Evolutionary conservation across 1,140 invertebrate genomes (phyloP), one percentile per base, ranked within the genome.

Genomic region (Philopotamus ludificatus): DNA sequence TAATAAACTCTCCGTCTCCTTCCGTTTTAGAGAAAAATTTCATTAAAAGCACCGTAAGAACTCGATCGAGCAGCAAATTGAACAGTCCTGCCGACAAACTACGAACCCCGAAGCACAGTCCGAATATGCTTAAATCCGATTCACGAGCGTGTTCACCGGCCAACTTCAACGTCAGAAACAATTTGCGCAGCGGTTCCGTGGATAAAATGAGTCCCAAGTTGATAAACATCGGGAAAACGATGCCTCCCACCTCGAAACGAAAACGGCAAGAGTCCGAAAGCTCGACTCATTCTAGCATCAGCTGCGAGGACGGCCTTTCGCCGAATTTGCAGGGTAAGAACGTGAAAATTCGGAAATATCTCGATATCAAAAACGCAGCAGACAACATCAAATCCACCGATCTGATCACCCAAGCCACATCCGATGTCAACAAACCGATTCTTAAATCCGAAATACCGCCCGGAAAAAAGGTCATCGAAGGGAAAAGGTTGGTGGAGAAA

Each of bases 201-300:
- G 76, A 78, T 61, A 80, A 80, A 66, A 76, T 74, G 9, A 77
- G 77, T 50, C 77, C 79, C 9, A 72, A 72, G 42, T 61, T 69
- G 18, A 53, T 45, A 44, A 58, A 62, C 9, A 55, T 71, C 23
- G 67, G 67, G 21, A 74, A 75, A 67, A 68, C 74, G 12, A 69
- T 71, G 57, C 75, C 57, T 64, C 73, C 63, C 39, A 73, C 75
- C 45, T 73, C 72, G 4, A 91, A 92, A 71, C 80, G 90, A 47
- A 90, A 90, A 73, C 79, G 90, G 2, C 85, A 89, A 70, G 89
- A 91, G 72, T 90, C 88, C 0, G 90, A 91, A 67, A 89, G 88
- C 73, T 88, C 86, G n/a, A 82, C 81, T 47, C 80, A 85, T 16
- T 84, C 81, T 9, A 79, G 80, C 69, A 78, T 84, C 59, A 84